Base-by-base conservation (phyloP, 2,888 invertebrate species). In the Agrotis clavis region DNA sequence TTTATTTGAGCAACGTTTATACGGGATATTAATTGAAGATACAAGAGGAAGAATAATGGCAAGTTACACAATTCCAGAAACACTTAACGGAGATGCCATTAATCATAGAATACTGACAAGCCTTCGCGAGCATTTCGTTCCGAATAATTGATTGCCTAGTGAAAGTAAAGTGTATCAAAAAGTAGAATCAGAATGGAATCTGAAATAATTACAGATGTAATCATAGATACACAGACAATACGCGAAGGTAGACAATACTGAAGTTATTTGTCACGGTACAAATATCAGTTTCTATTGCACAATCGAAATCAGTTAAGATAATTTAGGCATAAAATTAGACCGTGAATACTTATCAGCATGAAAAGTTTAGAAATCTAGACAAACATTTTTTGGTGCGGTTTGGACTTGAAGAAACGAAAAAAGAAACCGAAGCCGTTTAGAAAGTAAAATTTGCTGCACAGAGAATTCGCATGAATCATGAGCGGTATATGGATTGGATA, bases 81-180 rank as follows among this genome's bases (percentile, higher is more conserved):
- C 59, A 48, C 47, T 69, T 51, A 41, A 68, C 47, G 50, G 50
- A 61, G 71, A 63, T 67, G 18, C 45, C 60, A 83, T 85, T 75
- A 86, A 83, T 84, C 79, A 74, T 62, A 54, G 64, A 61, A 65
- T 50, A 73, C 75, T 67, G 75, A 76, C 68, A 71, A 62, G 61
- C 67, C 63, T 77, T 79, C 79, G 79, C 84, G 83, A 86, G 80
- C 69, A 79, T 79, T 88, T 80, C 77, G 84, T 82, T 85, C 76
- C 72, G 71, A 80, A 76, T 84, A 89, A 90, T 89, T 85, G 86
- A 87, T 89, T 88, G 67, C 74, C 60, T 65, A 88, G 90, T 86
- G 89, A 90, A 90, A 90, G 89, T 80, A 67, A 69, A 78, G 59
- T 73, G 69, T 76, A 74, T 65, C 76, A 72, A 76, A 76, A 84